Evolutionary conservation across 2,888 invertebrate species (phyloP).

Genomic region (Cryptocephalus moraei): DNA sequence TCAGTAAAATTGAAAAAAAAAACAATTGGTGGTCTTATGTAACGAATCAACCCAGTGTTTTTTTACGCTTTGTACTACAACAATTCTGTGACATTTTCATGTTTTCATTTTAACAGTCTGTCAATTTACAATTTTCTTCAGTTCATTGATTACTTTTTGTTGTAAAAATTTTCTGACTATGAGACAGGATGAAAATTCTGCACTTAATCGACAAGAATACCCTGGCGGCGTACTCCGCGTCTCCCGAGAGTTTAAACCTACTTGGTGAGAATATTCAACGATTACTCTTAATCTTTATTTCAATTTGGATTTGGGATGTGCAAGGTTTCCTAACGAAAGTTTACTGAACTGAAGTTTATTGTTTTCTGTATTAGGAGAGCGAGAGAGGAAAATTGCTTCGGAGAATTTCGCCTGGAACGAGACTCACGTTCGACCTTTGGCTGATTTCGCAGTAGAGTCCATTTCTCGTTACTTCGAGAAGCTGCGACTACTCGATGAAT

Average conservation of each 20-base stretch:
- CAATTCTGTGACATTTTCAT: too few relatives aligned
- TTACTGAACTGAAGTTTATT: too few relatives aligned
- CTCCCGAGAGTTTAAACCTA: constrained; percentile 26
- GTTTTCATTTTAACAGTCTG: too few relatives aligned
- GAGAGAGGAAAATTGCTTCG: constrained; percentile 37
- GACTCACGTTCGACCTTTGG: constrained; percentile 40
- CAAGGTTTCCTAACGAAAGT: too few relatives aligned
- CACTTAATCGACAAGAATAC: constrained; percentile 33
- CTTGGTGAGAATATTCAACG: constrained; percentile 7
- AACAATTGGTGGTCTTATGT: too few relatives aligned
- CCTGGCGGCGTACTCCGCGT: constrained; percentile 38
- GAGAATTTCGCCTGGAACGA: constrained; percentile 46
- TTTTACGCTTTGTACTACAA: too few relatives aligned
- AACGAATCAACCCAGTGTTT: too few relatives aligned
- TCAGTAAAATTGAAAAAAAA: too few relatives aligned
- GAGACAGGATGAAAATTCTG: constrained; percentile 18
- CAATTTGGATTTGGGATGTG: too few relatives aligned
- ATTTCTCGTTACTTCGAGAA: constrained; percentile 42
- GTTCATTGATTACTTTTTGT: not conserved
- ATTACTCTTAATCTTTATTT: too few relatives aligned
- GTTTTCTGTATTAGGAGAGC: constrained; percentile 26
- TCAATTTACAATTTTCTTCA: too few relatives aligned
- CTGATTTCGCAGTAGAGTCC: constrained; percentile 40
- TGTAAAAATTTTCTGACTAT: not conserved
- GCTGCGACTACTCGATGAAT: constrained; percentile 43